Conservation (phyloP, 2,888 invertebrate species). For the Volucella zonaria region DNA sequence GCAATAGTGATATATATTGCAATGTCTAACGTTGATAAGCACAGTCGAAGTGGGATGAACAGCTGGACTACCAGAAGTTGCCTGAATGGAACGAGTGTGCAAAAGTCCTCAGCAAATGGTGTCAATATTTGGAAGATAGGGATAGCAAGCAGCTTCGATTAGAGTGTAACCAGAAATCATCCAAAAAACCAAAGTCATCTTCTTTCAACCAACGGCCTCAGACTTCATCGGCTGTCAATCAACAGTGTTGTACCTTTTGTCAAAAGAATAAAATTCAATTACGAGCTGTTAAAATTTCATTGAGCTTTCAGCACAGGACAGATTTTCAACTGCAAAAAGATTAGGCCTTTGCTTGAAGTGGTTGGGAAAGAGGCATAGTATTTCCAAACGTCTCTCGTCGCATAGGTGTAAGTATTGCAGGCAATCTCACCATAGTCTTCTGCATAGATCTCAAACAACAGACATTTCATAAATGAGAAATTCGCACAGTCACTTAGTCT, state of each 20-base stretch:
- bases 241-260: constrained; percentile 10
- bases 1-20: constrained; percentile 37
- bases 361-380: constrained; percentile 13
- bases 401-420: constrained; percentile 32
- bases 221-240: constrained; percentile 15
- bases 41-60: constrained; percentile 60
- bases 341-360: constrained; percentile 37
- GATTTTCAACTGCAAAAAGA: constrained; percentile 21
- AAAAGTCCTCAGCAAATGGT: constrained; percentile 38
- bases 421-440: too few relatives aligned
- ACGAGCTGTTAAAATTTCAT: constrained; percentile 13
- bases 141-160: not conserved
- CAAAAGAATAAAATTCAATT: constrained; percentile 21
- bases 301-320: not conserved
- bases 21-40: constrained; percentile 58
- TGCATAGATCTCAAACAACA: too few relatives aligned
- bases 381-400: constrained; percentile 22
- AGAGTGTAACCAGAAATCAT: not conserved
- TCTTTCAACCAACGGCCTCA: not conserved
- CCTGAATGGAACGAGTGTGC: constrained; percentile 51
- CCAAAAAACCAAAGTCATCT: not conserved
- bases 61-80: too few relatives aligned
- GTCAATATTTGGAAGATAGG: constrained; percentile 52
- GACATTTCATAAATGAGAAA: too few relatives aligned
- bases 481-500: too few relatives aligned